These are phyloP conservation scores for Galemys pyrenaicus DNA, from an alignment of 2,113 vertebrate genomes.

Conservation along the genomic window DNA sequence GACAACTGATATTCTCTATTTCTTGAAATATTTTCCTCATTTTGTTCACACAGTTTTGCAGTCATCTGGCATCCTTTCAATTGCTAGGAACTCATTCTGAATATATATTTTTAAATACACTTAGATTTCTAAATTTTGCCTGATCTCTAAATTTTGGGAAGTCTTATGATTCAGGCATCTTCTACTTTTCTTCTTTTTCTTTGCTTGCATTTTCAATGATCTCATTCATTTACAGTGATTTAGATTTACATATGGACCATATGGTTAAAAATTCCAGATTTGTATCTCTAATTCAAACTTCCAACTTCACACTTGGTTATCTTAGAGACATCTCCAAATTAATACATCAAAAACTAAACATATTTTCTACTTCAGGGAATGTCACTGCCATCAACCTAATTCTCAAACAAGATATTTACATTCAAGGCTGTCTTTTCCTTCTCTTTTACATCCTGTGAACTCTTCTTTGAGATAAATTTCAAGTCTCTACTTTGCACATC, in stretches of 20 bases:
- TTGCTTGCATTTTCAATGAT: neutral
- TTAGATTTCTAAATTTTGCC: neutral
- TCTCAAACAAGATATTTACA: neutral
- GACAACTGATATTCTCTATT: neutral
- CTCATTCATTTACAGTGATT: neutral
- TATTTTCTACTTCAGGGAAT: neutral
- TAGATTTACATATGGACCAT: neutral
- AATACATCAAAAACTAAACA: neutral
- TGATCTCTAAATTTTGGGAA: neutral
- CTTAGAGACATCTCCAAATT: neutral
- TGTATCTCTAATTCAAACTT: neutral
- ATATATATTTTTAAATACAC: neutral
- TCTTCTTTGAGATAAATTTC: neutral
- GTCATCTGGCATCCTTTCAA: neutral
- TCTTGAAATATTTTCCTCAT: neutral
- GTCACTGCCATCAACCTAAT: neutral
- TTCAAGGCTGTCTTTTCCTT: neutral
- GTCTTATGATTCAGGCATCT: neutral
- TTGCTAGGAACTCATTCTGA: neutral
- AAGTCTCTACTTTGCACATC: neutral
- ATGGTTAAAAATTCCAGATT: neutral
- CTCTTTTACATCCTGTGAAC: neutral
- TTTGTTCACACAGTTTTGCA: neutral
- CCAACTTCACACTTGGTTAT: neutral
- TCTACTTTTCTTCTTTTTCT: neutral